These are phyloP conservation scores for Tyto alba DNA, from an alignment of 2,113 vertebrate species.

Conservation along the genomic window DNA sequence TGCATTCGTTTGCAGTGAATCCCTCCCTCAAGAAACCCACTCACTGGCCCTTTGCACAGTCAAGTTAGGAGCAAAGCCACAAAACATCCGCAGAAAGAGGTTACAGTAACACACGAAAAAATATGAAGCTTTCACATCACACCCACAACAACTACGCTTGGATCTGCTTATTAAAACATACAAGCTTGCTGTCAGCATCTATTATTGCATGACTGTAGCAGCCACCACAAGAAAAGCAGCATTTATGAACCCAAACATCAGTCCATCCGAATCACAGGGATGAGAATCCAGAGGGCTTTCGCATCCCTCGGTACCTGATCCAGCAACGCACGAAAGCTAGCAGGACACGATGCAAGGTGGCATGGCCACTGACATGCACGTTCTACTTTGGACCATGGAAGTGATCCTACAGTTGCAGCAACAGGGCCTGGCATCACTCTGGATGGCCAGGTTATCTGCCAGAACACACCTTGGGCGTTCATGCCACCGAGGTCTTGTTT, in stretches of 20 bases:
- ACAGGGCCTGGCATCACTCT: not conserved
- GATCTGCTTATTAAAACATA: not conserved
- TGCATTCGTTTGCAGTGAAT: accelerated
- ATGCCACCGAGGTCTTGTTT: not conserved
- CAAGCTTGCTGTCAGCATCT: not conserved
- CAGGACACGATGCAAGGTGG: accelerated
- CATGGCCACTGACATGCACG: accelerated
- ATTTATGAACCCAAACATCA: not conserved
- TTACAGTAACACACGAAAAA: accelerated
- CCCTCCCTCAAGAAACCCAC: not conserved
- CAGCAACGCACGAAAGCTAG: not conserved
- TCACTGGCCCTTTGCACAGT: not conserved
- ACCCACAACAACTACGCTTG: not conserved
- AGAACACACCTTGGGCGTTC: not conserved
- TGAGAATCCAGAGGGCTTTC: not conserved
- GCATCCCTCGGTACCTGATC: not conserved
- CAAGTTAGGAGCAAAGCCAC: not conserved
- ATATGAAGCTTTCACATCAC: not conserved
- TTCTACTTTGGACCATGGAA: not conserved
- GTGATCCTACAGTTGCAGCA: accelerated
- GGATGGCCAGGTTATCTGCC: accelerated
- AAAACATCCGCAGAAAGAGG: not conserved
- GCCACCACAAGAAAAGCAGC: not conserved
- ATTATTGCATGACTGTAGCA: not conserved
- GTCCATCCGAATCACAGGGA: not conserved